Base-by-base conservation (phyloP, 2,888 invertebrate genomes). In the Pristionchus exspectatus region DNA sequence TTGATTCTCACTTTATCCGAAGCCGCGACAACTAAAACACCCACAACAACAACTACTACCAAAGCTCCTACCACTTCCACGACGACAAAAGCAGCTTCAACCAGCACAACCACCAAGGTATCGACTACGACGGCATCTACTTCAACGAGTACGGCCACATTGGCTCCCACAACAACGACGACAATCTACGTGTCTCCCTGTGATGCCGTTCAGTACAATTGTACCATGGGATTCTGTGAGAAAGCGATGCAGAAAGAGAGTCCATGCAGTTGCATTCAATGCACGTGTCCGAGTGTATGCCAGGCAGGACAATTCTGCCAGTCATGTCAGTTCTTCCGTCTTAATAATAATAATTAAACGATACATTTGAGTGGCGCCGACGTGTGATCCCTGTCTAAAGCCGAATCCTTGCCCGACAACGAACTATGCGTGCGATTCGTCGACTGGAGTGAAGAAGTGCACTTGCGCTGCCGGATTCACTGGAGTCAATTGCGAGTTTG, bases 401-500 rank as follows among this genome's bases (percentile, higher is more conserved):
- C 50, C 50, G 24, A n/a, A 24, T 83, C 83, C 83, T 30, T 83
- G 83, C 33, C 83, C 83, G 16, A 30, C 44, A 9, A 27, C 44
- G n/a, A 83, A 83, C 27, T 83, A 83, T 54, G 27, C 83, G 4
- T 83, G 83, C 27, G 50, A 14, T n/a, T 27, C 27, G 5, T 12
- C 50, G 14, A 30, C 33, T 12, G 54, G 54, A 16, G 27, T 16
- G 21, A 50, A 27, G 9, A 54, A 27, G n/a, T 83, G 83, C 54
- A 54, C 83, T 24, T 83, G 83, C 16, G 83, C 54, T 4, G n/a
- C 50, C 5, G 27, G 27, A 30, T 38, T n/a, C 50, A 50, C 54
- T 50, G 83, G 83, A 50, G 54, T 27, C 0, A 83, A 83, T 16
- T 83, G 83, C 83, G 83, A 83, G 27, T 83, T 83, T n/a, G 50